phyloP scores from a whole-genome alignment of 1,140 invertebrate species.

The Bombus soroeensis region DNA sequence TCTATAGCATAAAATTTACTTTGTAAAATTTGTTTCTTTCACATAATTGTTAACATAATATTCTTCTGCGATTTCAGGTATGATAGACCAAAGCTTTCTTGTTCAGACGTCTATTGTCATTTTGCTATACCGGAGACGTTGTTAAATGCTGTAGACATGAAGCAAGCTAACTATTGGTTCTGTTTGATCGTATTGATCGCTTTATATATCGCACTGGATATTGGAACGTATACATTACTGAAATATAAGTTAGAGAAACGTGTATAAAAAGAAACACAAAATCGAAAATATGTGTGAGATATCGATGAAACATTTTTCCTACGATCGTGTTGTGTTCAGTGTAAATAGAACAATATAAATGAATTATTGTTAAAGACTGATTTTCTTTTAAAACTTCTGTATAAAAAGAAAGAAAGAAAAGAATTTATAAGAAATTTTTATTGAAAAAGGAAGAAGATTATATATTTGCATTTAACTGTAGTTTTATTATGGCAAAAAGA shows the following conservation, averaged over 20 bases:
- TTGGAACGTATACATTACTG: constrained; percentile 87
- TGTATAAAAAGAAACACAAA: constrained; percentile 18
- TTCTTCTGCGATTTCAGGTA: constrained; percentile 85
- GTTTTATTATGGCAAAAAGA: neutral
- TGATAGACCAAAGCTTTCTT: constrained; percentile 86
- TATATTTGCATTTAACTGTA: constrained; percentile 37
- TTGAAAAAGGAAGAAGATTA: neutral
- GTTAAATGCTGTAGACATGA: constrained; percentile 89
- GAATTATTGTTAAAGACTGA: constrained; percentile 36
- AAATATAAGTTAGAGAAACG: constrained; percentile 86
- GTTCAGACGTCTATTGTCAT: constrained; percentile 87
- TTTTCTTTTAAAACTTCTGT: constrained; percentile 11
- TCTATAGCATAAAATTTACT: neutral
- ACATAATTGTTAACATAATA: neutral
- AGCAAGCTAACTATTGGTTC: constrained; percentile 86
- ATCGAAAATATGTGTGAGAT: neutral
- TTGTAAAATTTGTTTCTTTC: neutral
- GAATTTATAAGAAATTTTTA: constrained; percentile 2
- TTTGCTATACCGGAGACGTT: constrained; percentile 87
- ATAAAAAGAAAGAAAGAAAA: neutral
- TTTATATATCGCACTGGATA: constrained; percentile 86
- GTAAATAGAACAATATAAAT: constrained; percentile 42
- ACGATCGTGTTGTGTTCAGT: constrained; percentile 29
- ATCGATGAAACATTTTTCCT: neutral
- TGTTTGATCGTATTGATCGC: constrained; percentile 85